Percentiles rank a stretch among this genome's conserved stretches.
Evolutionary conservation across 2,113 vertebrate species (phyloP).

Genomic region (Cyanoramphus novaezelandiae): DNA sequence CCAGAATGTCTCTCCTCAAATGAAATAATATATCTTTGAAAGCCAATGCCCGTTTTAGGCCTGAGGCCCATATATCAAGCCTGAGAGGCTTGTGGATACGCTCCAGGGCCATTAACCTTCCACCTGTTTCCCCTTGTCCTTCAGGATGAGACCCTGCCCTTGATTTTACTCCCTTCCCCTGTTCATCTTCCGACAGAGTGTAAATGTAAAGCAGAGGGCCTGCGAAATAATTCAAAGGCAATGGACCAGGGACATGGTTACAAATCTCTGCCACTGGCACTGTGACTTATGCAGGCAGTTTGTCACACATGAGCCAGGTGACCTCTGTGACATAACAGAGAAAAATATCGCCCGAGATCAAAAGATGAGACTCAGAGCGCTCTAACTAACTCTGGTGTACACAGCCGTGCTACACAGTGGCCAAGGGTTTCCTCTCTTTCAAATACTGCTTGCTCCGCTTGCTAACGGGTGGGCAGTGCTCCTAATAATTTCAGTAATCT

Average conservation of each 20-base stretch:
- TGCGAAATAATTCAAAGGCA: slow-evolving; percentile 98
- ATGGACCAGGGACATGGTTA: slow-evolving; percentile 94
- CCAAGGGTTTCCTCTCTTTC: background rate
- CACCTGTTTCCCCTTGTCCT: slow-evolving; percentile 98
- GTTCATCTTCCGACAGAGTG: slow-evolving; percentile 89
- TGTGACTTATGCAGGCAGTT: slow-evolving; percentile 89
- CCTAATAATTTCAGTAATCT: background rate
- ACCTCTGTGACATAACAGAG: slow-evolving; percentile 87
- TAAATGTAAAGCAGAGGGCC: slow-evolving; percentile 85
- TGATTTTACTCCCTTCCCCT: slow-evolving; percentile 86
- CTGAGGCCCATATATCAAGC: slow-evolving; percentile 97
- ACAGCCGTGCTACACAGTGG: background rate
- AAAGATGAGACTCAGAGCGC: slow-evolving; percentile 71
- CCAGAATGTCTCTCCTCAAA: slow-evolving; percentile 98
- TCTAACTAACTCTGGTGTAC: slow-evolving; percentile 57
- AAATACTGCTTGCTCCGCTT: background rate
- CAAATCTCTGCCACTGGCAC: slow-evolving; percentile 93
- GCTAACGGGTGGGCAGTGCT: fast-evolving
- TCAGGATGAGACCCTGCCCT: slow-evolving; percentile 89
- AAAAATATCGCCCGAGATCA: slow-evolving; percentile 80
- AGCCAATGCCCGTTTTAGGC: slow-evolving; percentile 95
- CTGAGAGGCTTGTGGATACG: slow-evolving; percentile 96
- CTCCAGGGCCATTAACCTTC: slow-evolving; percentile 99
- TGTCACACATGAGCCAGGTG: slow-evolving; percentile 89
- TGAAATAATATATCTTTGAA: slow-evolving; percentile 99